Evolutionary conservation across 1,140 invertebrate species (phyloP).

Genomic region (Panagrolaimus sp.): DNA sequence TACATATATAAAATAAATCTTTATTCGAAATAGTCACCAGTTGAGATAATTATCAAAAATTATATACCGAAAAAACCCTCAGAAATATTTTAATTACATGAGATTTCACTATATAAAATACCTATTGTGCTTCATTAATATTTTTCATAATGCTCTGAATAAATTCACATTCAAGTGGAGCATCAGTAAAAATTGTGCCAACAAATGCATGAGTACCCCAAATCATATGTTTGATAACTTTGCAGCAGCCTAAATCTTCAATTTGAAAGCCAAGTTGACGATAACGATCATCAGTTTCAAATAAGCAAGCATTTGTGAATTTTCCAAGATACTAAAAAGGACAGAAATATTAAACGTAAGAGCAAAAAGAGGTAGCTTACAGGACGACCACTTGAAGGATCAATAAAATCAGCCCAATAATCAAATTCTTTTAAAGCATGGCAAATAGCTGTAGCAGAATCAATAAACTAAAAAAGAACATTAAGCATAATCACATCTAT

Average conservation of each 20-base stretch:
- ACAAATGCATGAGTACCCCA: constrained; percentile 66
- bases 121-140: not conserved
- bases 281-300: constrained; percentile 72
- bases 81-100: too few species aligned
- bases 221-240: constrained; percentile 61
- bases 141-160: constrained; percentile 39
- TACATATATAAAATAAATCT: too few species aligned
- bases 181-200: constrained; percentile 62
- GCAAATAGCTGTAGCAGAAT: constrained; percentile 62
- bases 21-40: too few species aligned
- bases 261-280: constrained; percentile 71
- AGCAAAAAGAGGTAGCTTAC: too few species aligned
- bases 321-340: constrained; percentile 53
- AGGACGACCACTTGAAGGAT: constrained; percentile 72
- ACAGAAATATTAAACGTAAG: too few species aligned
- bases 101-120: too few species aligned
- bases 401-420: constrained; percentile 75
- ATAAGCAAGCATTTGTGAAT: constrained; percentile 66
- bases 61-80: too few species aligned
- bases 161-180: constrained; percentile 58
- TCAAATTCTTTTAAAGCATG: constrained; percentile 63
- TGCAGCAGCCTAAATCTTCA: constrained; percentile 70
- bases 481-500: too few species aligned
- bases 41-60: too few species aligned
- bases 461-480: constrained; percentile 60